Evolutionary conservation across 2,113 vertebrate genomes (phyloP).

Genomic region (Platichthys stellatus): DNA sequence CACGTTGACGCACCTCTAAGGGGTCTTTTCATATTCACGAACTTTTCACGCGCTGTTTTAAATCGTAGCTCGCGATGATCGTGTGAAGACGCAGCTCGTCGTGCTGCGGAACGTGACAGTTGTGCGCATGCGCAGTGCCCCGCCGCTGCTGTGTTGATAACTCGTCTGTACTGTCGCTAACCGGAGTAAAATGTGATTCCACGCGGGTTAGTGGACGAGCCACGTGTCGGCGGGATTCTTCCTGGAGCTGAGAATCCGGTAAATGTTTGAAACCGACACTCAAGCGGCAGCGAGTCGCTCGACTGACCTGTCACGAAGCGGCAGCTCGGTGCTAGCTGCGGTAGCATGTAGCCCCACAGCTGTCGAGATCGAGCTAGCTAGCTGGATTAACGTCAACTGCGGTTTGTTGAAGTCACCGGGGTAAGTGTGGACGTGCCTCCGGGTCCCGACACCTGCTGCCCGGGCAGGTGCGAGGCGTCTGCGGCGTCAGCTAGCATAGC

Average conservation of each 20-base stretch:
- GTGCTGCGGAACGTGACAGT: not conserved
- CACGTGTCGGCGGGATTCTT: not conserved
- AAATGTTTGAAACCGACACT: not conserved
- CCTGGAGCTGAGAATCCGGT: constrained; percentile 49
- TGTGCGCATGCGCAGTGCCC: constrained; percentile 51
- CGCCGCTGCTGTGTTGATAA: no score
- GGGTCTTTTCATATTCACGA: not conserved
- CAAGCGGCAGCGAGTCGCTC: no score
- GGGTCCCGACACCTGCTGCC: not conserved
- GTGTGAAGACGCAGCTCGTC: accelerated
- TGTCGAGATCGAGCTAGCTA: constrained; percentile 34
- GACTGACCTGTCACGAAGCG: not conserved
- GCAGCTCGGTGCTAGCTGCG: constrained; percentile 29
- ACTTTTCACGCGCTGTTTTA: not conserved
- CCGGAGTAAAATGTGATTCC: constrained; percentile 52
- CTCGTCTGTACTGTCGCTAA: not conserved
- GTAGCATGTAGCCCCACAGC: constrained; percentile 58
- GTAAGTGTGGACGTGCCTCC: accelerated
- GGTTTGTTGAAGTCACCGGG: not conserved
- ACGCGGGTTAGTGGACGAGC: not conserved
- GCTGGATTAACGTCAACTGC: not conserved
- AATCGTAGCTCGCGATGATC: not conserved
- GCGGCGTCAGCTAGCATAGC: not conserved
- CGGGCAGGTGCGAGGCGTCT: not conserved
- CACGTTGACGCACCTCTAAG: accelerated